Conservation (phyloP, 1,140 invertebrate genomes). For the Pristionchus pacificus region DNA sequence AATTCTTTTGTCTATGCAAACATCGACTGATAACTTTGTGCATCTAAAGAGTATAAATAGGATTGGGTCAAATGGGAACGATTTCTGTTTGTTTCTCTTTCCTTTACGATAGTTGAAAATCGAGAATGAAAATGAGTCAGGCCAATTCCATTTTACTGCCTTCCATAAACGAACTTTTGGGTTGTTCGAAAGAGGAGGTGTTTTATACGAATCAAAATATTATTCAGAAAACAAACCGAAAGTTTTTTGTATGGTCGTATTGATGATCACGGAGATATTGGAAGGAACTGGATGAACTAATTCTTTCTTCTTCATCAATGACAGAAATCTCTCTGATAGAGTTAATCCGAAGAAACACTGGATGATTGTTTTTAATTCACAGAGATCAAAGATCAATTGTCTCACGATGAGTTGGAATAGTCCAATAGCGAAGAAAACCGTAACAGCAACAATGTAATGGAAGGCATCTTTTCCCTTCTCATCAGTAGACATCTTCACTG, state of each 20-base stretch:
- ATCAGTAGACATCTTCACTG: neutral
- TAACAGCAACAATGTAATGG: slow-evolving; percentile 21
- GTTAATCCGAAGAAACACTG: slow-evolving; percentile 31
- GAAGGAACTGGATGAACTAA: neutral
- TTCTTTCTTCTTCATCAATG: neutral
- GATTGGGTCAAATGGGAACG: too few species aligned
- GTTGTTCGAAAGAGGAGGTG: too few species aligned
- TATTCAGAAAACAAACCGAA: neutral
- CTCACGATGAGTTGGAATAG: slow-evolving; percentile 26
- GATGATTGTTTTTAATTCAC: neutral
- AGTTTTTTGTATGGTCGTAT: neutral
- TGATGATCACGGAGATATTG: neutral
- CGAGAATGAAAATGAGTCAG: too few species aligned
- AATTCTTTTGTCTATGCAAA: too few species aligned
- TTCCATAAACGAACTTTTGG: too few species aligned
- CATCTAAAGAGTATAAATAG: too few species aligned
- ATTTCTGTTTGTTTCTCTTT: too few species aligned
- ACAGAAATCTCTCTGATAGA: slow-evolving; percentile 20
- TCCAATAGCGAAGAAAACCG: slow-evolving; percentile 22
- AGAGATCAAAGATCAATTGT: slow-evolving; percentile 2
- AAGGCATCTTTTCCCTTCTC: slow-evolving; percentile 28
- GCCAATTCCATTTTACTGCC: too few species aligned
- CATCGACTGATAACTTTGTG: too few species aligned
- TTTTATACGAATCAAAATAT: too few species aligned
- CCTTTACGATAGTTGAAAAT: too few species aligned